Base-by-base conservation (phyloP, 2,797 vertebrate genomes). In the Phylloscopus collybita region DNA sequence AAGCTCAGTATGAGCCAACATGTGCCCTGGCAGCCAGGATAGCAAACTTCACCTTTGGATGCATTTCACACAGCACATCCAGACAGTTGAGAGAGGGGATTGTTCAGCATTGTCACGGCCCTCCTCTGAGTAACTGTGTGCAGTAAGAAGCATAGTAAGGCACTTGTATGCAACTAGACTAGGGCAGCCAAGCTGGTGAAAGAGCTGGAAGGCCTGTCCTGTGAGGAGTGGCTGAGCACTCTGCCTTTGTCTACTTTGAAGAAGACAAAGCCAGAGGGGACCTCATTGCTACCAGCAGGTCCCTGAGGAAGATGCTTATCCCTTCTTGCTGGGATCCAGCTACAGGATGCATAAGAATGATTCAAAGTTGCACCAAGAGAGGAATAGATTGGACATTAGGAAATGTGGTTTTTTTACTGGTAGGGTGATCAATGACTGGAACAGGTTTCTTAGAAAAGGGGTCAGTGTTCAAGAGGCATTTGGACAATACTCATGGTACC, bases 201-300 rank as follows among this genome's bases (percentile, higher is more conserved):
- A 44, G 19, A 8, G 27, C 27, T 75, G 23, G 32, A n/a, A 75
- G 49, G 32, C 36, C 20, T 50, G 36, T 62, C 20, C 17, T 57
- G 5, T 51, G 57, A 61, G 49, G n/a, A 88, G 40, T 0, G 0
- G 20, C n/a, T 9, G 26, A 40, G 50, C 13, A 18, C 10, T 34
- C 22, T n/a, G 36, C 25, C 8, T 54, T 45, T 44, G 23, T 56
- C 42, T 44, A 0, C 23, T n/a, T 25, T 44, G 23, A 36, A 45
- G 57, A 70, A 69, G 45, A 56, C 3, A 3, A 45, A 18, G 44
- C 36, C 32, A n/a, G 14, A 64, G n/a, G 20, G 29, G 9, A 51
- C 38, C 29, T 45, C 13, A 10, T n/a, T 66, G n/a, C 17, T 80
- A 21, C 21, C 50, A 36, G 21, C 32, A 34, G 26, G 27, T 50